Evolutionary conservation across 2,113 vertebrate genomes (phyloP).

Genomic region (Corapipo altera): DNA sequence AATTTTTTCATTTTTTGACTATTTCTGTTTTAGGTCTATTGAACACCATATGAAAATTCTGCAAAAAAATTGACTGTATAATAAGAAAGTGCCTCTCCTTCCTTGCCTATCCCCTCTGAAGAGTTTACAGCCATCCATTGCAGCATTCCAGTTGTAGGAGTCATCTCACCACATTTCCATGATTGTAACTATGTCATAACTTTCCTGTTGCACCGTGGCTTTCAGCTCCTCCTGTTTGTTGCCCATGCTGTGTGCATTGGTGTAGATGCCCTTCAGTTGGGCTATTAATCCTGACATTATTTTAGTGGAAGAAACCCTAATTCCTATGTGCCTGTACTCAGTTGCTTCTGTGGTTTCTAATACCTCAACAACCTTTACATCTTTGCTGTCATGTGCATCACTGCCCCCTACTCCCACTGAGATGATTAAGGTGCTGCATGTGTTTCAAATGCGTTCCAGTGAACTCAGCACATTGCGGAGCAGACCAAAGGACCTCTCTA

Average conservation of each 20-base stretch:
- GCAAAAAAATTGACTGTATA: background rate
- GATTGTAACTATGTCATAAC: background rate
- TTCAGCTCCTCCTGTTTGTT: background rate
- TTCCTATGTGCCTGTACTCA: background rate
- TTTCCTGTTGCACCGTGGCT: background rate
- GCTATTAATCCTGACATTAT: background rate
- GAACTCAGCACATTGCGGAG: background rate
- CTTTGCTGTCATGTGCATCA: background rate
- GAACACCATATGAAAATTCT: background rate
- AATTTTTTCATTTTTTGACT: background rate
- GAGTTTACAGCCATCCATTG: background rate
- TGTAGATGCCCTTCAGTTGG: background rate
- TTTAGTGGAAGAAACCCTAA: background rate
- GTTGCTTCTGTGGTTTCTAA: background rate
- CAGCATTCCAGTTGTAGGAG: background rate
- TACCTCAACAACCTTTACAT: fast-evolving
- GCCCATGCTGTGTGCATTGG: fast-evolving
- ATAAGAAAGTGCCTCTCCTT: background rate
- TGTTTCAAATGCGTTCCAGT: background rate
- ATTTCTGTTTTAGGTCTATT: background rate
- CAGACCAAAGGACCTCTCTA: background rate
- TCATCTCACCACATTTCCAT: background rate
- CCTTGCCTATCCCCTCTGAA: background rate
- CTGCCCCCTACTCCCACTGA: background rate
- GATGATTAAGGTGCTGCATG: too few species aligned